Percentiles rank a stretch among this genome's conserved stretches.
phyloP scores from a whole-genome alignment of 2,113 vertebrate genomes.

The Rhinoptilus africanus region DNA sequence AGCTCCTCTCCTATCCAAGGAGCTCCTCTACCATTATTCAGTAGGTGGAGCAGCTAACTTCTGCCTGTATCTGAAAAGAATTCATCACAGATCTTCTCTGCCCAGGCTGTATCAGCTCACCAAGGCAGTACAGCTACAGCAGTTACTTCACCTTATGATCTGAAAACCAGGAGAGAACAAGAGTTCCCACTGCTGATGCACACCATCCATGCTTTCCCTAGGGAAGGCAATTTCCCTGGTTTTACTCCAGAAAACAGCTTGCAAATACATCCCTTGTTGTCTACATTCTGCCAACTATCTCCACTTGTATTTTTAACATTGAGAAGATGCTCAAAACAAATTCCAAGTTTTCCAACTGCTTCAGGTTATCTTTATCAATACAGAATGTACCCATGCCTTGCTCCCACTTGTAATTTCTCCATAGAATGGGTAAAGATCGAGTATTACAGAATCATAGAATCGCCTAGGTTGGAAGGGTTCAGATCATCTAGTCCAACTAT shows the following conservation, averaged over 20 bases:
- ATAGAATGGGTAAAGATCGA: neutral
- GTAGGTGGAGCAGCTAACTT: neutral
- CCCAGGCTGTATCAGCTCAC: neutral
- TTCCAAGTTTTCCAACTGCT: neutral
- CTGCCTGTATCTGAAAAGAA: neutral
- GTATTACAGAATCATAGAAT: too few species aligned
- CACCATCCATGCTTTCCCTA: neutral
- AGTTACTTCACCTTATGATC: neutral
- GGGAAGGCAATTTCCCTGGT: neutral
- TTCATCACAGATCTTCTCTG: neutral
- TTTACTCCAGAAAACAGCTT: neutral
- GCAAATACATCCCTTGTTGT: neutral
- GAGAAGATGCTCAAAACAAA: neutral
- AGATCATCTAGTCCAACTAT: too few species aligned
- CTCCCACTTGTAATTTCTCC: neutral
- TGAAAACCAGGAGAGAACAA: neutral
- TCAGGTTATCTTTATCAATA: neutral
- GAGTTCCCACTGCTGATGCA: neutral
- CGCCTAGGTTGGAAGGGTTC: too few species aligned
- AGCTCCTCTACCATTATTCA: neutral
- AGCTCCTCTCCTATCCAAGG: neutral
- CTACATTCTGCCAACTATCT: neutral
- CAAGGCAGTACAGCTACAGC: neutral
- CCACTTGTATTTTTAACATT: neutral
- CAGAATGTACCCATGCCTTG: neutral